These are phyloP conservation scores for Mus spretus DNA, from an alignment of 2,797 vertebrate genomes.

Conservation along the genomic window DNA sequence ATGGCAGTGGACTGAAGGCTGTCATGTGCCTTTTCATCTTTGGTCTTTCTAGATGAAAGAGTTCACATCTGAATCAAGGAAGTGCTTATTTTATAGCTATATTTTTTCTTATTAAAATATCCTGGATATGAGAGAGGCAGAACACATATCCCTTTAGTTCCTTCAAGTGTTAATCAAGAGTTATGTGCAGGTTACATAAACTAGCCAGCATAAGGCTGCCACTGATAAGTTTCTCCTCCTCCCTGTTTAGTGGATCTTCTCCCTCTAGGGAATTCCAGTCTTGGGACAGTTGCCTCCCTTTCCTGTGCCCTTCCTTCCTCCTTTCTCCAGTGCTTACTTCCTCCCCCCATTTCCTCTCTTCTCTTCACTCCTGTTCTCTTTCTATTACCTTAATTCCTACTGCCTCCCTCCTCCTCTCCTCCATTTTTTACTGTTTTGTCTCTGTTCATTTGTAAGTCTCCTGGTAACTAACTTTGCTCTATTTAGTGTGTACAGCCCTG, in stretches of 20 bases:
- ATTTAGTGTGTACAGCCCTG: not conserved
- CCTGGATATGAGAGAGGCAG: not conserved
- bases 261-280: not conserved
- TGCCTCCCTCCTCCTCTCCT: not conserved
- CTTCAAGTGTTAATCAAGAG: not conserved
- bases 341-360: not conserved
- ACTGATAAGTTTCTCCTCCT: not conserved
- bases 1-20: not conserved
- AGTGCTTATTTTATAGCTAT: not conserved
- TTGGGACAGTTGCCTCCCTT: too few relatives aligned
- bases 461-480: not conserved
- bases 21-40: not conserved
- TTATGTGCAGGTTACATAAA: too few relatives aligned
- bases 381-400: not conserved
- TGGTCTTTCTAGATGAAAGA: not conserved
- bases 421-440: not conserved
- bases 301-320: not conserved
- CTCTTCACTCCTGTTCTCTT: too few relatives aligned
- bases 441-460: not conserved
- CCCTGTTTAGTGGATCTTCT: not conserved
- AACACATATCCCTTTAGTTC: not conserved
- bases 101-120: not conserved
- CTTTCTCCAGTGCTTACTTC: not conserved
- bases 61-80: not conserved
- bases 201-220: not conserved